phyloP scores from a whole-genome alignment of 2,113 vertebrate genomes.

The cattle (Bos taurus) region DNA sequence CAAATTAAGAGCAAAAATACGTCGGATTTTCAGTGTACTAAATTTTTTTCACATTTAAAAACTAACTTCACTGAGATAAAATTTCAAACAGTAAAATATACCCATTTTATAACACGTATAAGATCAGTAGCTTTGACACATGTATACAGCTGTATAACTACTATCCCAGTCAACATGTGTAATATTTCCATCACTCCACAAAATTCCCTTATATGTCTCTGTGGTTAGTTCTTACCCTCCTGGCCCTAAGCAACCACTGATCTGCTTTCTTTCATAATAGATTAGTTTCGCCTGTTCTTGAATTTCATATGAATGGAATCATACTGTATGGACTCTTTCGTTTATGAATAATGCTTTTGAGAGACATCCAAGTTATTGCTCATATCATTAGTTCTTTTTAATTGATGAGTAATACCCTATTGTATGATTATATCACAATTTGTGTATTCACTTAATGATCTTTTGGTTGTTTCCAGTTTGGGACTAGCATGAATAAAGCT shows the following conservation, averaged over 20 bases:
- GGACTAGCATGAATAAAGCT: not conserved
- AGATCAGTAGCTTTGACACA: not conserved
- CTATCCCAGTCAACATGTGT: not conserved
- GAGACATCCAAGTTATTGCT: not conserved
- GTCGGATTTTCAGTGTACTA: not conserved
- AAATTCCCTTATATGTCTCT: not conserved
- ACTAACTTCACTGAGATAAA: not conserved
- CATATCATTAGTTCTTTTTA: not conserved
- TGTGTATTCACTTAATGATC: not conserved
- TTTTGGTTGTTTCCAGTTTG: not conserved
- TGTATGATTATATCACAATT: not conserved
- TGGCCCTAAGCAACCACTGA: not conserved
- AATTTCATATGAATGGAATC: not conserved
- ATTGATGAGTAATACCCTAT: not conserved
- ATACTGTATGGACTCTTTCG: not conserved
- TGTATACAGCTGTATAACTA: not conserved
- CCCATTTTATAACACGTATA: not conserved
- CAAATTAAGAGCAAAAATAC: not conserved
- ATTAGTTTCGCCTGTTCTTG: not conserved
- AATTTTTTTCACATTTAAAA: not conserved
- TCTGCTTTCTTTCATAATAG: not conserved
- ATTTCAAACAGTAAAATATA: not conserved
- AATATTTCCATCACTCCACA: not conserved
- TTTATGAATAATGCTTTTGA: not conserved
- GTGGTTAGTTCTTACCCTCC: not conserved